A percentile compares a stretch with the other conserved stretches of the same genome.
Evolutionary conservation across 2,797 vertebrate species (phyloP).

Genomic region (Urophycis tenuis): DNA sequence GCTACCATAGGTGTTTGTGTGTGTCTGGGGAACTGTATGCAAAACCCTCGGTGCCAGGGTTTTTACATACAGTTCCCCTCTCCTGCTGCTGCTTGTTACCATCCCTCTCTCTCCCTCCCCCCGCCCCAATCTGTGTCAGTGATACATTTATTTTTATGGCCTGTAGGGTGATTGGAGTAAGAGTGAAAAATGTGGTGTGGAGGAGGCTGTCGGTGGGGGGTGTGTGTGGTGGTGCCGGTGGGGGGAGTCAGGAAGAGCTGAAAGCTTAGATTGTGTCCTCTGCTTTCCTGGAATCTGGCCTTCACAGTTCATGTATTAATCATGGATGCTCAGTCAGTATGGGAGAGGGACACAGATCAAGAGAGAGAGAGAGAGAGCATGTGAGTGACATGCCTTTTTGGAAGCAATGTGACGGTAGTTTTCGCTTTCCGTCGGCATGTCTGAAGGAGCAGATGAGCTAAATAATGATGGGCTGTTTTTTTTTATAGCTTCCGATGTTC

Average conservation of each 20-base stretch:
- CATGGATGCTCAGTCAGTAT: constrained; percentile 36
- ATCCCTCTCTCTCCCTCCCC: constrained; percentile 23
- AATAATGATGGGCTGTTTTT: constrained; percentile 29
- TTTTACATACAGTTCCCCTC: constrained; percentile 2
- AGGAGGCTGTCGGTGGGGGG: constrained; percentile 30
- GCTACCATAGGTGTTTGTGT: not conserved
- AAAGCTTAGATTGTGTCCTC: constrained; percentile 52
- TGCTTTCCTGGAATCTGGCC: constrained; percentile 57
- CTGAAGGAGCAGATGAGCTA: constrained; percentile 28
- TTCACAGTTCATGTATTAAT: constrained; percentile 61
- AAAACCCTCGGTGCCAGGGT: constrained; percentile 33
- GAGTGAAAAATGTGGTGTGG: constrained; percentile 59
- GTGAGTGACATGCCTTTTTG: constrained; percentile 18
- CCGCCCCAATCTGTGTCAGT: constrained; percentile 50
- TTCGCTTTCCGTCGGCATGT: constrained; percentile 17
- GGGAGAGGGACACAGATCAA: constrained; percentile 5
- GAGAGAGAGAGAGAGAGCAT: constrained; percentile 19
- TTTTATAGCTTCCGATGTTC: constrained; percentile 32
- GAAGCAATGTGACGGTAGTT: constrained; percentile 23
- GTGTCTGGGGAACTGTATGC: no score
- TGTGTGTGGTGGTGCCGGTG: not conserved
- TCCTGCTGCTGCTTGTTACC: constrained; percentile 2
- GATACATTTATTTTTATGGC: constrained; percentile 71
- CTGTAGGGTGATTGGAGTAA: constrained; percentile 60
- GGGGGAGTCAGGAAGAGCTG: constrained; percentile 41